Conservation (phyloP, 2,797 vertebrate species). For the Cuculus canorus region DNA sequence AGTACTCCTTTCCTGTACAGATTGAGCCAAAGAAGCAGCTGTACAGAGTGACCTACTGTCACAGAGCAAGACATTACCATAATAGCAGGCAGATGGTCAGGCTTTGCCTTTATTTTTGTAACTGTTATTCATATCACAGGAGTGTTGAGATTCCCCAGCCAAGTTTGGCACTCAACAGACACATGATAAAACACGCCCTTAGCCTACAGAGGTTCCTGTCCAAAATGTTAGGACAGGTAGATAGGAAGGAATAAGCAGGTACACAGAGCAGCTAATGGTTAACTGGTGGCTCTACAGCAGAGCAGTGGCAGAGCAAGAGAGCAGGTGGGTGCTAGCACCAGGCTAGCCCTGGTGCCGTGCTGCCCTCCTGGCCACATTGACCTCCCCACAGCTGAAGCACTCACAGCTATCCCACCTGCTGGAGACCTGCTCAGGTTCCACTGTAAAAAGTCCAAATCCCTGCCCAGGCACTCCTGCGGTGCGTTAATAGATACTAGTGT, state of each 20-base stretch:
- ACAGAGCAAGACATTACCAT: not conserved
- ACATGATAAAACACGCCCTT: not conserved
- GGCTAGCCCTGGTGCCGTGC: rapidly evolving
- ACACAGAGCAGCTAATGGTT: not conserved
- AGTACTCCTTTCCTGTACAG: not conserved
- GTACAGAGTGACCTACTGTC: conserved; percentile 9
- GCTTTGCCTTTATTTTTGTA: conserved; percentile 33
- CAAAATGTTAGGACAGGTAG: not conserved
- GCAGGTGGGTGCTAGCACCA: rapidly evolving
- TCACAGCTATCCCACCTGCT: not conserved
- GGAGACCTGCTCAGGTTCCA: not conserved
- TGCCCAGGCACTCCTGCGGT: not conserved
- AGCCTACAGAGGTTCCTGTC: not conserved
- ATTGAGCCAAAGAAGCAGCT: conserved; percentile 27
- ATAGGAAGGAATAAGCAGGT: not conserved
- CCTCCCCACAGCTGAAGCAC: not conserved
- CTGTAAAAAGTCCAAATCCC: not conserved
- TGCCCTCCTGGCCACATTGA: not conserved
- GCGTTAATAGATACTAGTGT: not conserved
- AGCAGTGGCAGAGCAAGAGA: rapidly evolving
- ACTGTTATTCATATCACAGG: conserved; percentile 27
- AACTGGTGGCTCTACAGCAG: not conserved
- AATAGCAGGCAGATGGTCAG: conserved; percentile 52
- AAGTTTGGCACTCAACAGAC: not conserved
- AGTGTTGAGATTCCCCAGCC: not conserved